phyloP scores from a whole-genome alignment of 2,797 vertebrate genomes.

The Furcifer pardalis region DNA sequence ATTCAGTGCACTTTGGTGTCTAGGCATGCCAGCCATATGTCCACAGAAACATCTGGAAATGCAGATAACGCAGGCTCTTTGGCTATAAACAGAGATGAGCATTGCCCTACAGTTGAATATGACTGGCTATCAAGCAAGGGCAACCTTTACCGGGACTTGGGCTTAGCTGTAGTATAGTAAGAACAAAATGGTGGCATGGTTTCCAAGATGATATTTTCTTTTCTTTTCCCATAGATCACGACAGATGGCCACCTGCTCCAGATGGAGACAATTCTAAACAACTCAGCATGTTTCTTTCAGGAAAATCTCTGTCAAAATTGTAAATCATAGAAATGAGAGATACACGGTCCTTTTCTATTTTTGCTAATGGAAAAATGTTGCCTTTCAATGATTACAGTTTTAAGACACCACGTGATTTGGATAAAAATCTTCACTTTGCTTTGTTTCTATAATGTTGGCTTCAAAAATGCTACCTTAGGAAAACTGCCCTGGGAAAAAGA shows the following conservation, averaged over 20 bases:
- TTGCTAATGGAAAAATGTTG: conserved; percentile 3
- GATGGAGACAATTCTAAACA: conserved; percentile 82
- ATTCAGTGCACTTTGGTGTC: too few relatives aligned
- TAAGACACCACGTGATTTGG: neutral
- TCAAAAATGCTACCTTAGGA: neutral
- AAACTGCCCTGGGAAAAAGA: neutral
- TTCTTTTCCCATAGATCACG: conserved; percentile 81
- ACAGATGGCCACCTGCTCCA: conserved; percentile 84
- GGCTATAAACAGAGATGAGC: too few relatives aligned
- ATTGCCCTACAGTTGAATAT: too few relatives aligned
- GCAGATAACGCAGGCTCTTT: too few relatives aligned
- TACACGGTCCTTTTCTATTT: conserved; percentile 7
- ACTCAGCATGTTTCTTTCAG: conserved; percentile 75
- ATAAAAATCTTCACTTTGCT: neutral
- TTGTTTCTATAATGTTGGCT: neutral
- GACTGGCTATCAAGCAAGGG: too few relatives aligned
- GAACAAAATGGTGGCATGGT: neutral
- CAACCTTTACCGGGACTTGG: too few relatives aligned
- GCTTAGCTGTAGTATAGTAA: neutral
- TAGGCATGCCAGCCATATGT: too few relatives aligned
- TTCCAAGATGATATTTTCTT: conserved; percentile 30
- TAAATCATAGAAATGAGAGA: conserved; percentile 49
- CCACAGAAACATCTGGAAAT: too few relatives aligned
- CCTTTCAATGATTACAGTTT: neutral
- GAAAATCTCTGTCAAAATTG: conserved; percentile 59